Evolutionary conservation across 1,140 invertebrate genomes (phyloP), one percentile per base, ranked within the genome.

Genomic region (Calosoma granatense): DNA sequence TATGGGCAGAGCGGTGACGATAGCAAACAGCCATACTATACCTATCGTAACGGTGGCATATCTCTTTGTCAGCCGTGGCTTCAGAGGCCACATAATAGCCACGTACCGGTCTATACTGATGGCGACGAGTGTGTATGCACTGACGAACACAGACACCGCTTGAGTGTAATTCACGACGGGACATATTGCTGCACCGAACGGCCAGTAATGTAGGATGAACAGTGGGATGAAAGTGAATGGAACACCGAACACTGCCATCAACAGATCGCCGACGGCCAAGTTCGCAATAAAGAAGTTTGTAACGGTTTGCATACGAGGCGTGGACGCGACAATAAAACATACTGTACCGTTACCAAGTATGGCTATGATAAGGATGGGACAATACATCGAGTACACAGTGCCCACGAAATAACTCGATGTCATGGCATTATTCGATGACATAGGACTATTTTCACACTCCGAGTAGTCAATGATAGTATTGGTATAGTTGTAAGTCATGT

Each of bases 271-370:
- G 6, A 92, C 72, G 0, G 90, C 88, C 55, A 94, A 72, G 70
- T 93, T 93, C 60, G 84, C 82, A 59, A 93, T 92, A 67, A 92
- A 91, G 65, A 86, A 88, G 65, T 93, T 93, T 1, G 90, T 92
- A 1, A 92, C 87, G 0, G 89, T 92, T 59, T 85, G 79, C 89
- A 92, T 93, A 22, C 86, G 77, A 0, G 86, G 82, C 20, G 83
- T 86, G 6, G 80, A 80, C 54, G 85, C 74, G 0, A 93, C 88
- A 4, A 92, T 85, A 65, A 86, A 90, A 68, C 88, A 90, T 2
- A 94, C 88, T 1, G 90, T 77, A 12, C 83, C 82, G 67, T 93
- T 93, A 1, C 90, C 90, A 0, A 84, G 60, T 4, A 93, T 67
- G 0, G 88, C 86, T 1, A 86, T 72, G 1, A 92, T 67, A 56